A percentile compares a stretch with the other conserved stretches of the same genome.
phyloP scores from a whole-genome alignment of 2,888 invertebrate species.

The Acleris sparsana region DNA sequence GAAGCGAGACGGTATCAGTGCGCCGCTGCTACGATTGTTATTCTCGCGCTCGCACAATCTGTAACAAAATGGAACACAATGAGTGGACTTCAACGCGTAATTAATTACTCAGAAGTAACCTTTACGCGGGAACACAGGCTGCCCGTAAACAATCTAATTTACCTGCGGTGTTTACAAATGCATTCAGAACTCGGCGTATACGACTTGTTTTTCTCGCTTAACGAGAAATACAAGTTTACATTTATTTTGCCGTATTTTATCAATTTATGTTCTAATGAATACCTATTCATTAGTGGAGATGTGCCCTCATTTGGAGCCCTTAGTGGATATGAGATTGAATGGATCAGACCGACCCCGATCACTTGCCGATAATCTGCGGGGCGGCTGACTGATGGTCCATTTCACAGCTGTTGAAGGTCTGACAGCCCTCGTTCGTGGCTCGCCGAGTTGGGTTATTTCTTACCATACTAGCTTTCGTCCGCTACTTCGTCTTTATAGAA shows the following conservation, averaged over 20 bases:
- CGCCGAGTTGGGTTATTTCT: slow-evolving; percentile 11
- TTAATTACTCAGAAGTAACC: neutral
- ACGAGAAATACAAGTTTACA: slow-evolving; percentile 3
- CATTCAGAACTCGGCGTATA: slow-evolving; percentile 3
- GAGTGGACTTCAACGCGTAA: slow-evolving; percentile 1
- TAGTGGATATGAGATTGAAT: slow-evolving; percentile 16
- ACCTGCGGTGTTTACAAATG: neutral
- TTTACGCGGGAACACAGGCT: neutral
- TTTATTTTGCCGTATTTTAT: neutral
- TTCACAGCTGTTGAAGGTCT: slow-evolving; percentile 27
- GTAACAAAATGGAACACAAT: slow-evolving; percentile 60
- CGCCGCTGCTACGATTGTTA: slow-evolving; percentile 53
- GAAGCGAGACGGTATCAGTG: slow-evolving; percentile 66
- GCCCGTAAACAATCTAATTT: neutral
- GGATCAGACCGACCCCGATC: slow-evolving; percentile 15
- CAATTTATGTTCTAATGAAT: neutral
- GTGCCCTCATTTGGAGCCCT: neutral
- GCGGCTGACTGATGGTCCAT: slow-evolving; percentile 23
- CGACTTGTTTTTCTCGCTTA: slow-evolving; percentile 17
- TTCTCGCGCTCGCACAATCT: slow-evolving; percentile 61
- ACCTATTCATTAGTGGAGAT: slow-evolving; percentile 6
- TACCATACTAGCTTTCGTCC: neutral
- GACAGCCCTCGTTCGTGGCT: slow-evolving; percentile 11
- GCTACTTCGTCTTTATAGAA: too few relatives aligned
- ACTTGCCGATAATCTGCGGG: slow-evolving; percentile 21